Percentiles rank a stretch among this genome's conserved stretches.
phyloP scores from a whole-genome alignment of 2,797 vertebrate genomes.

The Miichthys miiuy region DNA sequence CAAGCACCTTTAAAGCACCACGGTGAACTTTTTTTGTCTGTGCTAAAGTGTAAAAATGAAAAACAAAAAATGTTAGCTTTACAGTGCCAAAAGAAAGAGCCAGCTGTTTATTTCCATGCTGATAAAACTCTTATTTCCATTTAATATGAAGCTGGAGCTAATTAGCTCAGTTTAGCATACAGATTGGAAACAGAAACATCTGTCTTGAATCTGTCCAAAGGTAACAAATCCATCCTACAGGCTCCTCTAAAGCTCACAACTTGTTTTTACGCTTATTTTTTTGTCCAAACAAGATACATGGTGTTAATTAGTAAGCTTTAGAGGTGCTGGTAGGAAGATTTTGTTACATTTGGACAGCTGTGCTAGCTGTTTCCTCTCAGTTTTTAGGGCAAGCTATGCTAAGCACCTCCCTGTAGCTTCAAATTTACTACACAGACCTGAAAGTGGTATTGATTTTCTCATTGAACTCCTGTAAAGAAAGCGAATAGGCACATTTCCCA shows the following conservation, averaged over 20 bases:
- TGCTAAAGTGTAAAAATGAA: too few relatives aligned
- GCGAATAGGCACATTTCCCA: not conserved
- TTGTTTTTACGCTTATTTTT: not conserved
- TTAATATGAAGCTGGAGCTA: not conserved
- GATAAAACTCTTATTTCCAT: too few relatives aligned
- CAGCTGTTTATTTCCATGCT: too few relatives aligned
- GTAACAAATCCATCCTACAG: not conserved
- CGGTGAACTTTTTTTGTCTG: too few relatives aligned
- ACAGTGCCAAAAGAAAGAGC: too few relatives aligned
- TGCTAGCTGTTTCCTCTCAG: not conserved
- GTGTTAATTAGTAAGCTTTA: not conserved
- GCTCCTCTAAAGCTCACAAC: not conserved
- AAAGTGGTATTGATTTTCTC: not conserved
- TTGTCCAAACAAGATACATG: not conserved
- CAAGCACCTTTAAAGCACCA: too few relatives aligned
- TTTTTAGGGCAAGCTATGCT: conserved; percentile 1
- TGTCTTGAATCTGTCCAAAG: not conserved
- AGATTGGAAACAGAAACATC: not conserved
- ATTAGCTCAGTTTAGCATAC: not conserved
- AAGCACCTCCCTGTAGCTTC: not conserved
- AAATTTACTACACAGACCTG: not conserved
- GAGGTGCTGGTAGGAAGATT: not conserved
- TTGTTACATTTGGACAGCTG: not conserved
- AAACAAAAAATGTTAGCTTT: too few relatives aligned
- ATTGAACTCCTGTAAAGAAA: not conserved